A percentile compares a stretch with the other conserved stretches of the same genome.
These are phyloP conservation scores for Aplodontia rufa DNA, from an alignment of 2,113 vertebrate genomes.

Conservation along the genomic window DNA sequence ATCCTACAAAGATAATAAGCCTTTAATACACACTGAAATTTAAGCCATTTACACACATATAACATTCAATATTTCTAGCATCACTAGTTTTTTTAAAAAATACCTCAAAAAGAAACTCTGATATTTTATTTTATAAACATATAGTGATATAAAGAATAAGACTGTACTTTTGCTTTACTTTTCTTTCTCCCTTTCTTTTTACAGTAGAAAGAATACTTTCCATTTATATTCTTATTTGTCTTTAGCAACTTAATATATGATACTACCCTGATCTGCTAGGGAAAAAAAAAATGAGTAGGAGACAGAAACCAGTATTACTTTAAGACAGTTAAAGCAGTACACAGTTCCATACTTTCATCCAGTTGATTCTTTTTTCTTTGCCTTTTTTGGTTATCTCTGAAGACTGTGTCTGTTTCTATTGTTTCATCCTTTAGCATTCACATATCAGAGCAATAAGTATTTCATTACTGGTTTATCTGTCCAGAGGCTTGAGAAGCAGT, in stretches of 20 bases:
- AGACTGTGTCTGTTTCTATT: slow-evolving; percentile 86
- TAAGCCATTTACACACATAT: neutral
- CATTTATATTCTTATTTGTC: slow-evolving; percentile 66
- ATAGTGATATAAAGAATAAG: slow-evolving; percentile 58
- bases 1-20: slow-evolving; percentile 65
- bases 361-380: slow-evolving; percentile 71
- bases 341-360: slow-evolving; percentile 71
- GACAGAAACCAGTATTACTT: slow-evolving; percentile 68
- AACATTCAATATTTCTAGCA: slow-evolving; percentile 68
- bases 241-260: slow-evolving; percentile 68
- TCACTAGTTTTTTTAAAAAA: slow-evolving; percentile 59
- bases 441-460: slow-evolving; percentile 92
- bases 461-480: slow-evolving; percentile 95
- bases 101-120: slow-evolving; percentile 48
- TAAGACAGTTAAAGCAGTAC: slow-evolving; percentile 68
- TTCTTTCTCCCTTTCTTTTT: neutral
- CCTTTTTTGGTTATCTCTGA: slow-evolving; percentile 82
- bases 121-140: slow-evolving; percentile 72
- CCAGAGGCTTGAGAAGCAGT: slow-evolving; percentile 92
- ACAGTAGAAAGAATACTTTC: slow-evolving; percentile 67
- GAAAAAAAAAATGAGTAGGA: slow-evolving; percentile 45
- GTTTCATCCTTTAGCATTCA: slow-evolving; percentile 89
- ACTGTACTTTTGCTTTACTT: neutral
- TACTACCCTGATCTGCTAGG: slow-evolving; percentile 62
- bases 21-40: slow-evolving; percentile 76